A percentile compares a stretch with the other conserved stretches of the same genome.
These are phyloP conservation scores for Drosophila longiperda DNA, from an alignment of 2,888 invertebrate species.

Conservation along the genomic window DNA sequence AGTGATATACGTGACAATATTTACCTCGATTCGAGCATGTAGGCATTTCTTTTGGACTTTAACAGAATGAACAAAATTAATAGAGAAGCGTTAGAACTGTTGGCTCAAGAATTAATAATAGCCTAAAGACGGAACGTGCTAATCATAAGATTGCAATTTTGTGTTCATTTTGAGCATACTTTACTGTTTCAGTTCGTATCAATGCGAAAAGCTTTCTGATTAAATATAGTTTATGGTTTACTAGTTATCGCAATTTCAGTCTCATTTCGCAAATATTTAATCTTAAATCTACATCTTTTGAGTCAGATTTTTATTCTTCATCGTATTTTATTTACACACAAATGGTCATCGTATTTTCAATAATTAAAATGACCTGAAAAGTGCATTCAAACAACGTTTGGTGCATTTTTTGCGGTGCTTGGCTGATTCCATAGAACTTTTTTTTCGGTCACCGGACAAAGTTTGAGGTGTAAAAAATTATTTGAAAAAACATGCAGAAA, in stretches of 20 bases:
- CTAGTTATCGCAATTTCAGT: neutral
- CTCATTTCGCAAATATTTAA: neutral
- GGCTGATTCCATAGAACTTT: slow-evolving; percentile 3
- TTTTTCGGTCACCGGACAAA: slow-evolving; percentile 18
- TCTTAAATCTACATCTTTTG: neutral
- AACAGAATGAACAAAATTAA: neutral
- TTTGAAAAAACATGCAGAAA: slow-evolving; percentile 16
- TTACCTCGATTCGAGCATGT: neutral
- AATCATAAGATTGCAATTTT: neutral
- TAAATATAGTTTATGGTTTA: neutral
- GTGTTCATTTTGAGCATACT: neutral
- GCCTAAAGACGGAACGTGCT: neutral
- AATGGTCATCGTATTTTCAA: neutral
- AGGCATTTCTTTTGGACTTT: neutral
- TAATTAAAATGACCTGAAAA: neutral
- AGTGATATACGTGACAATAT: neutral
- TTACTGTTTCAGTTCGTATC: too few relatives aligned
- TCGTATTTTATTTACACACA: neutral
- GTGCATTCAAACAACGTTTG: neutral
- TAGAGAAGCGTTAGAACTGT: neutral
- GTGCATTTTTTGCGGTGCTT: slow-evolving; percentile 22
- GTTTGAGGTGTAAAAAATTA: slow-evolving; percentile 16
- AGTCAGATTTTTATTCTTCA: neutral
- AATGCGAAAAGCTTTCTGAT: neutral
- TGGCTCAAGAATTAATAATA: neutral